Base-by-base conservation (phyloP, 1,140 invertebrate species). In the Apolygus lucorum region DNA sequence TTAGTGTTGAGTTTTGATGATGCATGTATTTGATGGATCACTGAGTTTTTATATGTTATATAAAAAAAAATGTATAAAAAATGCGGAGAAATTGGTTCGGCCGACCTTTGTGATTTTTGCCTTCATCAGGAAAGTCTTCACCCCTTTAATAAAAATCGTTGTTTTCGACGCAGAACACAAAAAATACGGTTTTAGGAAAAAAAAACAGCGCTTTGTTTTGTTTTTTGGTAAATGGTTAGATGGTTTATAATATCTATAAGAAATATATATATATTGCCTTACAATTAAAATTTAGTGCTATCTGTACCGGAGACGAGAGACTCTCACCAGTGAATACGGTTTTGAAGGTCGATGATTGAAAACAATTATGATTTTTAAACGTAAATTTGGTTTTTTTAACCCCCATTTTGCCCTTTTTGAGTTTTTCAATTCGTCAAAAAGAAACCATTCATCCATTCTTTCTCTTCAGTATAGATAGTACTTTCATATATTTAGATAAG, bases 231-330 rank as follows among this genome's bases (percentile, higher is more conserved):
- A 70, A 70, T 59, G 68, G 68, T 69, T 69, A 70, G 69, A 63
- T 70, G 69, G 69, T 70, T 70, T 70, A 70, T 70, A 42, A 70
- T 70, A 70, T 67, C 64, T 54, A n/a, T 70, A 70, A 70, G 64
- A 70, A 28, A 70, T 65, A 59, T 63, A 63, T 29, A 70, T 70
- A 70, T 70, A 70, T 67, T 70, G 69, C 69, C 69, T 70, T 70
- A 70, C 28, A 67, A 59, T 70, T 63, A 62, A 70, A 28, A 42
- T 67, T 14, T 59, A 4, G 54, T 24, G 29, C 24, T 69, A 59
- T 29, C 29, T 69, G 29, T 42, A 69, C 68, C 42, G 68, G 59
- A 64, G 62, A 59, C 8, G 22, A 59, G 22, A 17, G 34, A n/a
- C n/a, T n/a, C n/a, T n/a, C n/a, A n/a, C n/a, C n/a, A n/a, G n/a